Base-by-base conservation (phyloP, 2,113 vertebrate species). In the Chionodraco myersi region DNA sequence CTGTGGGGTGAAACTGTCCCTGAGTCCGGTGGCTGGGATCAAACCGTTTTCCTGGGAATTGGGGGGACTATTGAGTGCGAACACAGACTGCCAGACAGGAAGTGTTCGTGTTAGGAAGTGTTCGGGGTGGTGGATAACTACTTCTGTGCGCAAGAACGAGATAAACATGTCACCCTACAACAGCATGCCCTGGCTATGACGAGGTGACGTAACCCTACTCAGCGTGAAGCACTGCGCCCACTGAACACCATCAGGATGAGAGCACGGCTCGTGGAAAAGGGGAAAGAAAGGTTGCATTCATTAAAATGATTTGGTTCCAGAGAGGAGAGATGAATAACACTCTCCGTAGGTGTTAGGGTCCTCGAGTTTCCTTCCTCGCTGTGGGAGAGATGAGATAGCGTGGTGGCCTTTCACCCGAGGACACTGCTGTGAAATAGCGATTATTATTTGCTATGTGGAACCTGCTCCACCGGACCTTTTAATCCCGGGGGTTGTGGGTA, bases 171-270 rank as follows among this genome's bases (percentile, higher is more conserved):
- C 79, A 63, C 82, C 81, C 57, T 58, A 82, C 65, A 77, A 67
- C 80, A 75, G 72, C 71, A 41, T 86, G 75, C 65, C 61, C 51
- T 54, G 68, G 54, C 79, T 63, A 67, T 51, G 59, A 79, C 72
- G 63, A 75, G 68, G 82, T 90, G 90, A 90, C 87, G 89, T 87
- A 87, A 91, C 84, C 87, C 83, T 77, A 58, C 83, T 89, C 86
- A 75, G 80, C 67, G 0, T 88, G 86, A 87, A 92, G 82, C 85
- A 84, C 71, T 63, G 67, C 88, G 49, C 82, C 90, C 84, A 89
- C 90, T 74, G 72, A 75, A 75, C 79, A 11, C 77, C 63, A 75
- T 84, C 78, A 58, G 65, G 58, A 74, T 56, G 57, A 87, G 80
- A 74, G 73, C 62, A 51, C 80, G 65, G 59, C 70, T 83, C 80